A percentile compares a stretch with the other conserved stretches of the same genome.
Evolutionary conservation across 2,113 vertebrate species (phyloP).

Genomic region (Cheilinus undulatus): DNA sequence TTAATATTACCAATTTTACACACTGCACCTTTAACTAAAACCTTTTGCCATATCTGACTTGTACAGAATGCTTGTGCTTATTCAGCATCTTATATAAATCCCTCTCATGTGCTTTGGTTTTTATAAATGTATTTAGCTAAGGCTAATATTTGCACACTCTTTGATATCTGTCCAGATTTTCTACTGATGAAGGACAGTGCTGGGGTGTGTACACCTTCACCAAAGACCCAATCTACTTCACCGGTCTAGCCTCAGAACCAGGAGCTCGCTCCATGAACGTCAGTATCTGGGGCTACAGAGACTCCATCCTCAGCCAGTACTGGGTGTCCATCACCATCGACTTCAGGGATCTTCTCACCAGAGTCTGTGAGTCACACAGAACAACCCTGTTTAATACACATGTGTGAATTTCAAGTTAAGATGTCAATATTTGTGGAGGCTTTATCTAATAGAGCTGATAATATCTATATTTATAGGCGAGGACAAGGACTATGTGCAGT

Average conservation of each 20-base stretch:
- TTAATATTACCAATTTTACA: too few species aligned
- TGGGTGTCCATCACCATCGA: slow-evolving; percentile 96
- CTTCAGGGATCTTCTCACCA: slow-evolving; percentile 90
- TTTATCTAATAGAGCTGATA: neutral
- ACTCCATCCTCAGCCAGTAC: slow-evolving; percentile 78
- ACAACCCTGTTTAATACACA: neutral
- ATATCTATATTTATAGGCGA: slow-evolving; percentile 74
- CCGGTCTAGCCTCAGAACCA: slow-evolving; percentile 92
- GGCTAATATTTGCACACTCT: slow-evolving; percentile 1
- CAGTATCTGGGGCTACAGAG: slow-evolving; percentile 93
- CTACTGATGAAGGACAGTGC: slow-evolving; percentile 96
- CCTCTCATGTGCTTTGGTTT: too few species aligned
- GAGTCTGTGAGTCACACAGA: slow-evolving; percentile 86
- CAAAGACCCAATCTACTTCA: slow-evolving; percentile 88
- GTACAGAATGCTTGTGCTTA: too few species aligned
- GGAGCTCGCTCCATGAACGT: slow-evolving; percentile 94
- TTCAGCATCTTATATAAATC: too few species aligned
- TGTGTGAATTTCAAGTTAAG: neutral
- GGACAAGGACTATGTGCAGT: slow-evolving; percentile 90
- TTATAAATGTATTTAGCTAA: neutral
- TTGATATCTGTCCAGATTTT: slow-evolving; percentile 85
- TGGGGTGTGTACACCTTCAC: slow-evolving; percentile 89
- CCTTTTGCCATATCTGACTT: too few species aligned
- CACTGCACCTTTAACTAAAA: too few species aligned
- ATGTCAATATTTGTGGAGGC: neutral